A percentile compares a stretch with the other conserved stretches of the same genome.
These are phyloP conservation scores for Scomberomorus guttatus DNA, from an alignment of 2,797 vertebrate genomes.

Conservation along the genomic window DNA sequence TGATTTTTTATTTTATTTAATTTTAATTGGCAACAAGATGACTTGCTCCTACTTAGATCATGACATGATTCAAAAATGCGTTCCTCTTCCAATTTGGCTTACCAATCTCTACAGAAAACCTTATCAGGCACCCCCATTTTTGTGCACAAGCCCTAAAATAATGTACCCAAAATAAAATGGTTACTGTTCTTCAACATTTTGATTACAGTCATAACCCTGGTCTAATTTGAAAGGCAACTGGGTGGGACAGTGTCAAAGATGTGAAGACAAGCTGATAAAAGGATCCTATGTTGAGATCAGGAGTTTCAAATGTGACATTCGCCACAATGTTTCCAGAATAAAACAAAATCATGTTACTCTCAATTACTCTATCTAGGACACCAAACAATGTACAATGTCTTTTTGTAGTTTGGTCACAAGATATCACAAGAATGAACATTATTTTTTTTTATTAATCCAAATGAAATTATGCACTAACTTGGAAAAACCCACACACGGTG, in stretches of 20 bases:
- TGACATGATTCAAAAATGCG: background rate
- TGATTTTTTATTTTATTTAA: too few relatives aligned
- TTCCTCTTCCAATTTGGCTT: background rate
- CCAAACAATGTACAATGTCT: conserved; percentile 24
- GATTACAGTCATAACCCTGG: background rate
- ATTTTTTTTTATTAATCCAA: conserved; percentile 54
- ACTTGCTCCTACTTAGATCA: conserved; percentile 2
- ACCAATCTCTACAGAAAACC: background rate
- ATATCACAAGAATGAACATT: conserved; percentile 24
- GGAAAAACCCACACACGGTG: conserved; percentile 6
- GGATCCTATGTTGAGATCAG: conserved; percentile 12
- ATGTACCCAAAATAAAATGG: too few relatives aligned
- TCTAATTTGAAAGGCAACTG: background rate
- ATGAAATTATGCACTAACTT: conserved; percentile 52
- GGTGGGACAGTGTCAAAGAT: background rate
- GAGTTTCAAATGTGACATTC: conserved; percentile 10
- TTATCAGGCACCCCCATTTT: too few relatives aligned
- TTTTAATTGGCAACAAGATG: background rate
- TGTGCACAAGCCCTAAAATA: too few relatives aligned
- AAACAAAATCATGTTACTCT: conserved; percentile 39
- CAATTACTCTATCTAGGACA: conserved; percentile 9
- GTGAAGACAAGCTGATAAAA: conserved; percentile 6
- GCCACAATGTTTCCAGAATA: conserved; percentile 12
- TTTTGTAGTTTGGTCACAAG: conserved; percentile 57
- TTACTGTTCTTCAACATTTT: too few relatives aligned